Evolutionary conservation across 2,113 vertebrate genomes (phyloP).

Genomic region (Trachemys scripta): DNA sequence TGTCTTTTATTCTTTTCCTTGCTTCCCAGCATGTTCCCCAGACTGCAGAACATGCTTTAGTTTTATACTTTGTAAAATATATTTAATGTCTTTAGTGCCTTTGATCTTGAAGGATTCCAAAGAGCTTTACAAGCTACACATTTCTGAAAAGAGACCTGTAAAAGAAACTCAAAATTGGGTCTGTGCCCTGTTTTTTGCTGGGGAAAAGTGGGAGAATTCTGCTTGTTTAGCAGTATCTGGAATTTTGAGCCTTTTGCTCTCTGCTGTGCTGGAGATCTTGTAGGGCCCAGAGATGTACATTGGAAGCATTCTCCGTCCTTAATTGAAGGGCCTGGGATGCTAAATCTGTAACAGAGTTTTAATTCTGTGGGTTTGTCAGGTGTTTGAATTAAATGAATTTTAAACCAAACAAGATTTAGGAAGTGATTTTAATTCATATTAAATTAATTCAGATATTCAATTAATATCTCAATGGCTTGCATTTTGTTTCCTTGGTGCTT

Average conservation of each 20-base stretch:
- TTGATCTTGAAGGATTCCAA: background rate
- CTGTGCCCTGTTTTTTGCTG: background rate
- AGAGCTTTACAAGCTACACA: background rate
- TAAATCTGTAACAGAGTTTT: background rate
- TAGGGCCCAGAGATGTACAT: background rate
- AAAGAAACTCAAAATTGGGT: background rate
- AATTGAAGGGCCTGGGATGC: too few relatives aligned
- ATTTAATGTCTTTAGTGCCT: background rate
- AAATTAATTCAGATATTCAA: too few relatives aligned
- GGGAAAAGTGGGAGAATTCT: background rate
- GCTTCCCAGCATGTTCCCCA: rapidly evolving
- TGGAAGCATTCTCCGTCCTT: background rate
- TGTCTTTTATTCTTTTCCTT: background rate
- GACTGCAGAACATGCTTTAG: background rate
- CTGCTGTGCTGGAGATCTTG: background rate
- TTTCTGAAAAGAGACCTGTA: background rate
- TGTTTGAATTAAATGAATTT: background rate
- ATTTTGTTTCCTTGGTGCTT: background rate
- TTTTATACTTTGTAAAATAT: background rate
- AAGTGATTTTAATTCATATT: too few relatives aligned
- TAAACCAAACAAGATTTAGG: too few relatives aligned
- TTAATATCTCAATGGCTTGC: background rate
- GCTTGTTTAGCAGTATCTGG: background rate
- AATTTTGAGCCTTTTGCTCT: background rate
- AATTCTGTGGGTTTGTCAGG: background rate